Evolutionary conservation across 2,113 vertebrate species (phyloP).

Genomic region (Phaethon lepturus): DNA sequence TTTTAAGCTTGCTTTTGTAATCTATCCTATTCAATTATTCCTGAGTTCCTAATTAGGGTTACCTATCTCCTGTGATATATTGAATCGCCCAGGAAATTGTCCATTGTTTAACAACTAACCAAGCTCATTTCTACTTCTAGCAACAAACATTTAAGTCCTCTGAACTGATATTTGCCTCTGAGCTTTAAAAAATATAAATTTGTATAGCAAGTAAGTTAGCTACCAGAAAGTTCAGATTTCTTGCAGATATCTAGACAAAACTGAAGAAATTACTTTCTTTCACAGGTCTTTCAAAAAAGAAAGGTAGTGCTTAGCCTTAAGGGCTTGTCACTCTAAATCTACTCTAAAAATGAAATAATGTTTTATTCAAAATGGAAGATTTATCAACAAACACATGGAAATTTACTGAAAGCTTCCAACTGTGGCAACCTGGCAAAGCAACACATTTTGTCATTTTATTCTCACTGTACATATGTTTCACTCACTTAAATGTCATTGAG

Average conservation of each 20-base stretch:
- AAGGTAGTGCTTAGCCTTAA: not conserved
- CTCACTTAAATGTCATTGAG: constrained; percentile 40
- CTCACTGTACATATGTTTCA: constrained; percentile 43
- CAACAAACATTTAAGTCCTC: constrained; percentile 13
- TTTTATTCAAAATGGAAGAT: constrained; percentile 35
- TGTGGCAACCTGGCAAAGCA: constrained; percentile 16
- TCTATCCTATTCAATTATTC: constrained; percentile 8
- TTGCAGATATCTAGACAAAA: not conserved
- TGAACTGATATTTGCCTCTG: not conserved
- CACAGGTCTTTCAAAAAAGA: not conserved
- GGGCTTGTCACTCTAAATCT: not conserved
- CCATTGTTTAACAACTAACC: not conserved
- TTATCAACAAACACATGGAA: constrained; percentile 38
- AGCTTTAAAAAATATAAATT: not conserved
- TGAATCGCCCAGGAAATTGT: constrained; percentile 5
- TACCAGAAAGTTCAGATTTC: not conserved
- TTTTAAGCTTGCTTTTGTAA: not conserved
- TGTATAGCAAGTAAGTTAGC: not conserved
- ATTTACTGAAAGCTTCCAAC: constrained; percentile 37
- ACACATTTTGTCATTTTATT: constrained; percentile 26
- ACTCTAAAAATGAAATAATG: not conserved
- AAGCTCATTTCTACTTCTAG: not conserved
- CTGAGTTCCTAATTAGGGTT: not conserved
- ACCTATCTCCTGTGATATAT: not conserved
- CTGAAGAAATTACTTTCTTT: not conserved